Conservation (phyloP, 2,797 vertebrate species). For the Tarsius wallacei region DNA sequence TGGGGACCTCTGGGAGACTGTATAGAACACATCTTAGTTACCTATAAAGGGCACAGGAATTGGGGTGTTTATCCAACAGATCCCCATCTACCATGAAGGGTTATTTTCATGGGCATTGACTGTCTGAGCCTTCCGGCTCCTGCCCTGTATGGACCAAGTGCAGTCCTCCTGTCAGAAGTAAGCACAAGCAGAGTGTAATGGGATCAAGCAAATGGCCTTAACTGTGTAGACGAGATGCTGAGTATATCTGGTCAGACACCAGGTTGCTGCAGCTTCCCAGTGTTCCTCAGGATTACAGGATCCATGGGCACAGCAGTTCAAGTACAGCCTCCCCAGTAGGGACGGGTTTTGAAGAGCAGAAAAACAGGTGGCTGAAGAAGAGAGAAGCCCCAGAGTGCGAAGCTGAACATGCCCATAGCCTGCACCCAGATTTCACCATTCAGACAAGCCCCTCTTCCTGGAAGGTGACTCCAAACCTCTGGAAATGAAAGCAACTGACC, state of each 20-base stretch:
- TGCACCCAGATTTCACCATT: background rate
- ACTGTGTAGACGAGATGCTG: background rate
- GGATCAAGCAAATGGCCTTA: background rate
- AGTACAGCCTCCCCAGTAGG: background rate
- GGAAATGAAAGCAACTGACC: background rate
- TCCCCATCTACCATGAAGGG: background rate
- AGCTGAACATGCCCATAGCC: background rate
- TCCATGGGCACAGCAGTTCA: background rate
- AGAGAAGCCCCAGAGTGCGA: background rate
- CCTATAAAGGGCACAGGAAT: background rate
- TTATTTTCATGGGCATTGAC: background rate
- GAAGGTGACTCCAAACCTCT: background rate
- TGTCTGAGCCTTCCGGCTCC: background rate
- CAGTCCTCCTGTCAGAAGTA: background rate
- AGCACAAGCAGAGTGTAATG: background rate
- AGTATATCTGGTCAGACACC: background rate
- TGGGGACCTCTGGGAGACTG: background rate
- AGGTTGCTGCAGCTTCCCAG: background rate
- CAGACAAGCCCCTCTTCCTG: background rate
- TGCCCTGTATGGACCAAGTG: background rate
- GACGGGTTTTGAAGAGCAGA: background rate
- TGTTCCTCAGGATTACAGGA: background rate
- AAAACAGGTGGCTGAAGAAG: too few relatives aligned
- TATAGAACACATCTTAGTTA: background rate
- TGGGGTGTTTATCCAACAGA: background rate